Percentiles rank a stretch among this genome's conserved stretches.
Conservation (phyloP, 2,797 vertebrate species). For the Pelobates cultripes region DNA sequence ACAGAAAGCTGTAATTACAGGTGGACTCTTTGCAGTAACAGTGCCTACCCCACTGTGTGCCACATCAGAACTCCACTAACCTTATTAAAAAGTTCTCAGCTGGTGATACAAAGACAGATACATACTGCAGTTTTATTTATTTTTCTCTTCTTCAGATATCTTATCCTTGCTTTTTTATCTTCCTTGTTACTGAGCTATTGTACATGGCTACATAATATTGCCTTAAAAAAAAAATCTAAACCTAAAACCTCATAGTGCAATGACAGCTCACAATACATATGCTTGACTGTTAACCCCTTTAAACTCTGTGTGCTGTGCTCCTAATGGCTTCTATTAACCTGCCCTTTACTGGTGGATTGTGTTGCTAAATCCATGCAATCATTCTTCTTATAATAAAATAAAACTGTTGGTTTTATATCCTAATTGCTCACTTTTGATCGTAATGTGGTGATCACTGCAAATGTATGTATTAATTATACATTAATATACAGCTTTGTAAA, state of each 20-base stretch:
- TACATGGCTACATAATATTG: not conserved
- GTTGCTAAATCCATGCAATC: not conserved
- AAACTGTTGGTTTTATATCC: not conserved
- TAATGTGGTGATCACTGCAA: too few relatives aligned
- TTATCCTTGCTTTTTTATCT: not conserved
- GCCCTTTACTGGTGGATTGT: not conserved
- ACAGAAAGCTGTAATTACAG: constrained; percentile 25
- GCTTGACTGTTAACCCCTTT: too few relatives aligned
- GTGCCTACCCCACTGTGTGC: not conserved
- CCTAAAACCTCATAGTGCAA: not conserved
- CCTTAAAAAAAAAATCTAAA: not conserved
- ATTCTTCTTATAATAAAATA: not conserved
- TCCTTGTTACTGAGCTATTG: not conserved
- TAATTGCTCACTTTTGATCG: too few relatives aligned
- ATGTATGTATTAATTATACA: too few relatives aligned
- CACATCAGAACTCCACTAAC: constrained; percentile 10
- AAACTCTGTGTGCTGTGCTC: not conserved
- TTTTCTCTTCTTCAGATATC: not conserved
- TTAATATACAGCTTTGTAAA: too few relatives aligned
- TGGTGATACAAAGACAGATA: not conserved
- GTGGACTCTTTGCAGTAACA: constrained; percentile 18
- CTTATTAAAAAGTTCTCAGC: constrained; percentile 41
- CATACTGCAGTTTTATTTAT: not conserved
- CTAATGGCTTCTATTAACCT: not conserved
- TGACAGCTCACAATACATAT: not conserved